Evolutionary conservation across 2,888 invertebrate genomes (phyloP).

Genomic region (Drosophila maculinotata): DNA sequence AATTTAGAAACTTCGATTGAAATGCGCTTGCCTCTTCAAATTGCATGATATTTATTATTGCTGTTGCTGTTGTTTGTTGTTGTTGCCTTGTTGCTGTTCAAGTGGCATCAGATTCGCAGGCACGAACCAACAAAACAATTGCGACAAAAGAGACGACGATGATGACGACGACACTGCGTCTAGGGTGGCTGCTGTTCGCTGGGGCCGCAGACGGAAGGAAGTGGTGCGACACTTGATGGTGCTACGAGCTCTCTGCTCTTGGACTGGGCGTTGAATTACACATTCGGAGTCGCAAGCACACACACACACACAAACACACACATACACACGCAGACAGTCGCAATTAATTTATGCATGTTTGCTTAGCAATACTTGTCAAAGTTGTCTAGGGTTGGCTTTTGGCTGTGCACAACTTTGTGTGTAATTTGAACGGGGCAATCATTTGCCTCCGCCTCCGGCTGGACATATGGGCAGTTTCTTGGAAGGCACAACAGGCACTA

Average conservation of each 20-base stretch:
- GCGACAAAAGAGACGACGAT: slow-evolving; percentile 40
- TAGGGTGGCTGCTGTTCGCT: slow-evolving; percentile 55
- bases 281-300: slow-evolving; percentile 2
- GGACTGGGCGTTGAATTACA: slow-evolving; percentile 54
- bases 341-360: slow-evolving; percentile 77
- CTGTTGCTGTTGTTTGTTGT: slow-evolving; percentile 31
- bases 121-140: slow-evolving; percentile 73
- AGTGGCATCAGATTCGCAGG: slow-evolving; percentile 82
- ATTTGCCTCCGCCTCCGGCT: slow-evolving; percentile 33
- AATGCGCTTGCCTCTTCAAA: slow-evolving; percentile 23
- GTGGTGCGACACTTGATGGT: slow-evolving; percentile 42
- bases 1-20: slow-evolving; percentile 20
- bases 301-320: slow-evolving; percentile 10
- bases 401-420: slow-evolving; percentile 65
- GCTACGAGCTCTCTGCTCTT: slow-evolving; percentile 26
- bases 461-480: slow-evolving; percentile 57
- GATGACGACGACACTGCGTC: slow-evolving; percentile 72
- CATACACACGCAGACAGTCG: slow-evolving; percentile 17
- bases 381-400: slow-evolving; percentile 72
- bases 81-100: slow-evolving; percentile 42
- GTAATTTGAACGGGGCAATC: slow-evolving; percentile 74
- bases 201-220: slow-evolving; percentile 66
- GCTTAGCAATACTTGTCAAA: slow-evolving; percentile 81
- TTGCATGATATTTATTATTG: slow-evolving; percentile 63
- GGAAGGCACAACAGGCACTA: slow-evolving; percentile 52